Evolutionary conservation across 2,888 invertebrate species (phyloP).

Genomic region (Netelia melanura): DNA sequence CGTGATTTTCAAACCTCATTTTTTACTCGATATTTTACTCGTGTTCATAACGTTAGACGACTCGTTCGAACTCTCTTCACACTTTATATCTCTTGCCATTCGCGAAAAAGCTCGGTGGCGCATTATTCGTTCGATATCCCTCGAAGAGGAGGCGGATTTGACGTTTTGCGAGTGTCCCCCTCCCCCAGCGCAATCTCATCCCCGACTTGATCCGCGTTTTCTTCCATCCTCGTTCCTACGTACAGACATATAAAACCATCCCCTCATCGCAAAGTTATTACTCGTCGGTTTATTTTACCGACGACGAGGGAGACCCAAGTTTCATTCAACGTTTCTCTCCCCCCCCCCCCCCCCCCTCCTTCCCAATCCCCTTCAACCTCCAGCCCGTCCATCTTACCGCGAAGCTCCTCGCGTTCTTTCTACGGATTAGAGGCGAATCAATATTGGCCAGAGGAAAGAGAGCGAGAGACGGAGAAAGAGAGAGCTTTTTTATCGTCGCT

Average conservation of each 20-base stretch:
- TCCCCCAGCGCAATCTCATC: slow-evolving; percentile 5
- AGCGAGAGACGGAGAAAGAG: slow-evolving; percentile 67
- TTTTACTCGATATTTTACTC: slow-evolving; percentile 13
- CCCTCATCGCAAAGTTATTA: slow-evolving; percentile 77
- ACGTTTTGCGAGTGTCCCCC: background rate
- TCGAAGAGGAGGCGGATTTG: no score
- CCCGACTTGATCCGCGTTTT: background rate
- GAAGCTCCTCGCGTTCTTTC: slow-evolving; percentile 71
- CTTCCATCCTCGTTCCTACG: background rate
- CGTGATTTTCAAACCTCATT: no score
- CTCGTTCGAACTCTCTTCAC: no score
- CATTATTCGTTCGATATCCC: no score
- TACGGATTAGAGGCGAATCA: slow-evolving; percentile 84
- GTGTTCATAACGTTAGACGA: background rate
- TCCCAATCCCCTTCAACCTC: slow-evolving; percentile 5
- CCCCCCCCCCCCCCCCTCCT: background rate
- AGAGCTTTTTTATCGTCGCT: slow-evolving; percentile 80
- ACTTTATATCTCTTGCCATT: no score
- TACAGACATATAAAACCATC: background rate
- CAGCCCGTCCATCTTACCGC: background rate
- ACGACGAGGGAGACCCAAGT: slow-evolving; percentile 73
- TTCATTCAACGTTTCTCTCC: slow-evolving; percentile 26
- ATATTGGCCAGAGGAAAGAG: slow-evolving; percentile 83
- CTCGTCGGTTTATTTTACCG: slow-evolving; percentile 82
- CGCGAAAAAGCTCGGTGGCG: no score